Evolutionary conservation across 2,888 invertebrate genomes (phyloP), one percentile per base, ranked within the genome.

Genomic region (Drosophila picticornis): DNA sequence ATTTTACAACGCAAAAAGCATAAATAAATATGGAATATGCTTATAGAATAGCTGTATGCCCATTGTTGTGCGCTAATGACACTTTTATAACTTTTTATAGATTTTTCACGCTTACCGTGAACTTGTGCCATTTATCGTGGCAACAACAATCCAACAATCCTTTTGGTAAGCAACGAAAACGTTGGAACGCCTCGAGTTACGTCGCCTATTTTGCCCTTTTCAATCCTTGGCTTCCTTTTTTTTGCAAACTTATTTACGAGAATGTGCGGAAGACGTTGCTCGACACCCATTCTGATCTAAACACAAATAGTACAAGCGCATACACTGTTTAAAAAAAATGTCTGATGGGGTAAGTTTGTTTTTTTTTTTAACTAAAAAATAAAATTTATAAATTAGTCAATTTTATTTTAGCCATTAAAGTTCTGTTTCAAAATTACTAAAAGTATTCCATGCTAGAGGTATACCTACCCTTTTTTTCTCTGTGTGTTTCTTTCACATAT

Each of bases 1-100:
- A 74, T 38, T 65, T 59, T 25, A 50, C 13, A 46, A 5, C 5
- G 43, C 16, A 34, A 16, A 16, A 9, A 40, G 31, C 13, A 7
- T 7, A 22, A 3, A 22, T 51, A 25, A 4, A 31, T 29, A n/a
- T 51, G 25, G 13, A 27, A 38, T 59, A 46, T 56, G 29, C 19
- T 50, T 36, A 31, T 61, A 48, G 36, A 57, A 46, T 51, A 27
- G 46, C 60, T 72, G 66, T 50, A 58, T 73, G 58, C 43, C 63
- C 64, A 78, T 80, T 78, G 76, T 78, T 75, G 74, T 76, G 72
- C 83, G 83, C 88, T 88, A 88, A 88, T 90, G 90, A 90, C 90
- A 88, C 88, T 90, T 88, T 90, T 88, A 90, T 87, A 88, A 90
- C 87, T 86, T 88, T 88, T 87, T 86, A 88, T 88, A 88, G 90